Percentiles rank a stretch among this genome's conserved stretches.
Conservation (phyloP, 2,797 vertebrate genomes). For the Coendou prehensilis region DNA sequence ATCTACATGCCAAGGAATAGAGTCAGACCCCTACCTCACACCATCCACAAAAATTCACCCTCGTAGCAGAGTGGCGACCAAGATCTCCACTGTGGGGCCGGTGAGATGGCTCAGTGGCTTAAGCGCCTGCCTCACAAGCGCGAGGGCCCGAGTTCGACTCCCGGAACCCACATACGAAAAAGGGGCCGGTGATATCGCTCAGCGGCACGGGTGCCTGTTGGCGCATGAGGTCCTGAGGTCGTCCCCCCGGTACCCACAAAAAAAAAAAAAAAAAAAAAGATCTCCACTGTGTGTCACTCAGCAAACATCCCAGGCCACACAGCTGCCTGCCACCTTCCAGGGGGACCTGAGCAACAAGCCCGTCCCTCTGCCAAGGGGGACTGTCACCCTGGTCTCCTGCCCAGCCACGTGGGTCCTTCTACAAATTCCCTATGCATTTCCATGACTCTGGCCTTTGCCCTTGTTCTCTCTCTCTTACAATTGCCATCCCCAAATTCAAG, state of each 20-base stretch:
- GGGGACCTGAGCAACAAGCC: not conserved
- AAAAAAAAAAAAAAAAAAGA: no score
- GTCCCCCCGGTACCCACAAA: no score
- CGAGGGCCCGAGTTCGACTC: no score
- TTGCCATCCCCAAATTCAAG: not conserved
- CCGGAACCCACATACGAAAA: no score
- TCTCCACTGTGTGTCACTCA: accelerated
- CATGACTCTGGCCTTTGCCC: not conserved
- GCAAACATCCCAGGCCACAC: not conserved
- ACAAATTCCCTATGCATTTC: not conserved
- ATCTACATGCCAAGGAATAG: not conserved
- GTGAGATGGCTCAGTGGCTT: no score
- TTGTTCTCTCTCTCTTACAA: slow-evolving; percentile 27
- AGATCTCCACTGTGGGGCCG: not conserved
- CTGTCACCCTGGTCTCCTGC: not conserved
- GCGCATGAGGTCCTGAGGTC: no score
- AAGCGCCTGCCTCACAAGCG: no score
- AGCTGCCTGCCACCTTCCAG: slow-evolving; percentile 8
- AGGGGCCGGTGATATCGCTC: no score
- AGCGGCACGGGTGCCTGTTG: no score
- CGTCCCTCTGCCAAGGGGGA: not conserved
- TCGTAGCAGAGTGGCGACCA: not conserved
- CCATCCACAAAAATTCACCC: not conserved
- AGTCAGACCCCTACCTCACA: not conserved
- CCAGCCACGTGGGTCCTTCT: not conserved